phyloP scores from a whole-genome alignment of 2,797 vertebrate genomes.

The Sebastes aleutianus region DNA sequence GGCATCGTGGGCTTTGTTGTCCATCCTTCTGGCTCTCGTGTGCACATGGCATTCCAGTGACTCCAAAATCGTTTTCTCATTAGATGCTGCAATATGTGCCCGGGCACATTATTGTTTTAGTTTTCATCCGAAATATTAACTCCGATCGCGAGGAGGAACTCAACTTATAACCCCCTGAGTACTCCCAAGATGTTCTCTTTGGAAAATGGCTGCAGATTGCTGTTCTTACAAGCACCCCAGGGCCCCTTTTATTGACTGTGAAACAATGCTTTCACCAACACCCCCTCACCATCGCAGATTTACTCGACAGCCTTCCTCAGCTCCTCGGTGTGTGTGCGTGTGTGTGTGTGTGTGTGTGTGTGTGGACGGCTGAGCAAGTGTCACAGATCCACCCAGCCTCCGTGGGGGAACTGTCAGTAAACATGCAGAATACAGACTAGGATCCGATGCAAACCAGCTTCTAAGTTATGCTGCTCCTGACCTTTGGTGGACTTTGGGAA shows the following conservation, averaged over 20 bases:
- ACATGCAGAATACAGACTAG: conserved; percentile 68
- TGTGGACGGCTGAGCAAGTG: conserved; percentile 48
- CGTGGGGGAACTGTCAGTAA: conserved; percentile 45
- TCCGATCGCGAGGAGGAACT: conserved; percentile 46
- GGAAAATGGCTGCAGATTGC: conserved; percentile 71
- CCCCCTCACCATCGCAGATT: conserved; percentile 66
- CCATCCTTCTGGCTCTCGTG: conserved; percentile 43
- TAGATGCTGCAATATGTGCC: conserved; percentile 48
- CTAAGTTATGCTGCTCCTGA: conserved; percentile 73
- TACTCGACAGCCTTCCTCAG: conserved; percentile 65
- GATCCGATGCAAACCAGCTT: conserved; percentile 66
- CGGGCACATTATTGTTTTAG: conserved; percentile 43
- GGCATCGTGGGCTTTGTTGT: conserved; percentile 41
- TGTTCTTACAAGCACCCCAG: conserved; percentile 73
- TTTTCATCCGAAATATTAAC: conserved; percentile 56
- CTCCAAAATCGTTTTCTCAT: conserved; percentile 47
- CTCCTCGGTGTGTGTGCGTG: conserved; percentile 7
- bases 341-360: conserved; percentile 26
- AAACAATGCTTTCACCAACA: conserved; percentile 71
- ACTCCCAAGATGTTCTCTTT: conserved; percentile 60
- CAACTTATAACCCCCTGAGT: conserved; percentile 42
- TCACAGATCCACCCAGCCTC: conserved; percentile 59
- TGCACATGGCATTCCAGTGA: conserved; percentile 32
- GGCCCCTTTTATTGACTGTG: conserved; percentile 74
- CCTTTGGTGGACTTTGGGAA: conserved; percentile 80